Conservation (phyloP, 1,140 invertebrate genomes). For the Solen grandis region DNA sequence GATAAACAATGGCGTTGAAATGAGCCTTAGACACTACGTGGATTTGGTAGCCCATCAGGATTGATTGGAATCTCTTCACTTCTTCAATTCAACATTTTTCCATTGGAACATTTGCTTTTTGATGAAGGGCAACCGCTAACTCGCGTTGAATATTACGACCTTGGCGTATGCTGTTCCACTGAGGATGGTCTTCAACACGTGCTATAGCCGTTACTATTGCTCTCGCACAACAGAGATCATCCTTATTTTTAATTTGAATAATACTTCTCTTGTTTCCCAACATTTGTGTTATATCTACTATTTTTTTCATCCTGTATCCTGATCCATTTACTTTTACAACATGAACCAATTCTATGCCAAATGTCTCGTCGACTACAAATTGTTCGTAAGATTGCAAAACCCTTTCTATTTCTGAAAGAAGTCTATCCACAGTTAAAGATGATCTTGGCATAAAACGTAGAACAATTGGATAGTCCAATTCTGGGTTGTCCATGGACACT, state of each 20-base stretch:
- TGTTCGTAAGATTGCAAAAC: slow-evolving; percentile 1
- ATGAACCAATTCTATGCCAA: slow-evolving; percentile 14
- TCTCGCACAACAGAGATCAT: slow-evolving; percentile 11
- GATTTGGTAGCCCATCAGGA: not conserved
- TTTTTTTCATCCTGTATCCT: not conserved
- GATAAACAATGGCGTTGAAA: slow-evolving; percentile 35
- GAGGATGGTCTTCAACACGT: slow-evolving; percentile 16
- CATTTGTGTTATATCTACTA: slow-evolving; percentile 8
- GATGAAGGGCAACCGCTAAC: slow-evolving; percentile 7
- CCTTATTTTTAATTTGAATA: slow-evolving; percentile 3
- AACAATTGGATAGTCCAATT: slow-evolving; percentile 19
- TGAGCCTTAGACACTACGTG: slow-evolving; percentile 18
- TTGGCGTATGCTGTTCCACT: slow-evolving; percentile 29
- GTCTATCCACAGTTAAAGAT: not conserved
- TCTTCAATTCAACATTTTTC: slow-evolving; percentile 18
- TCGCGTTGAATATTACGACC: not conserved
- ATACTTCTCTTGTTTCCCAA: slow-evolving; percentile 7
- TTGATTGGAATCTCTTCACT: slow-evolving; percentile 16
- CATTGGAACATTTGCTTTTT: slow-evolving; percentile 11
- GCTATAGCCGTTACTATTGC: slow-evolving; percentile 17
- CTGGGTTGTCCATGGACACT: slow-evolving; percentile 9
- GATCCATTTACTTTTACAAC: not conserved
- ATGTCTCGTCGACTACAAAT: slow-evolving; percentile 5
- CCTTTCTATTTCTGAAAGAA: not conserved
- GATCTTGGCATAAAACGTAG: slow-evolving; percentile 3